Evolutionary conservation across 2,888 invertebrate species (phyloP).

Genomic region (Gonocerus acuteangulatus): DNA sequence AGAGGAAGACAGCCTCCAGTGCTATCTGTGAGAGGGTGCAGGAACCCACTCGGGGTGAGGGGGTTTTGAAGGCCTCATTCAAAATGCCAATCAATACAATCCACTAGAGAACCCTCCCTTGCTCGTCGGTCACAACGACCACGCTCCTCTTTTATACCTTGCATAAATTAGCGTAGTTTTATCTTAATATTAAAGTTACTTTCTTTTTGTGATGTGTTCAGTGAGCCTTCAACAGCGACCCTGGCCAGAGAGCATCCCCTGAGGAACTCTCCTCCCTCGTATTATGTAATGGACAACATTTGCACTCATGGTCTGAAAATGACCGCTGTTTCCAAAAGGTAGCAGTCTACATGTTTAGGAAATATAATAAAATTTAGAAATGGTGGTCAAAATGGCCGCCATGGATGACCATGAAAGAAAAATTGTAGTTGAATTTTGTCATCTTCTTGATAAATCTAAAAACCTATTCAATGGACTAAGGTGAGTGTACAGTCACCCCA

Average conservation of each 20-base stretch:
- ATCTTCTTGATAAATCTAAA: constrained; percentile 91
- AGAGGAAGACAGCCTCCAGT: no score
- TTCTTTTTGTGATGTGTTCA: constrained; percentile 8
- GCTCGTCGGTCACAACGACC: constrained; percentile 11
- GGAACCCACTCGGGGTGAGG: background rate
- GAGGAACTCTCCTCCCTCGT: background rate
- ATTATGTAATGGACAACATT: constrained; percentile 19
- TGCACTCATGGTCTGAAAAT: constrained; percentile 18
- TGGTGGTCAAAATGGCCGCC: constrained; percentile 54
- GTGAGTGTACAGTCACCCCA: constrained; percentile 48
- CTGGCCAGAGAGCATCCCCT: background rate
- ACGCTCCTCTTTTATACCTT: constrained; percentile 14
- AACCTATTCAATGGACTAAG: constrained; percentile 93
- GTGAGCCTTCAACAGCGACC: background rate
- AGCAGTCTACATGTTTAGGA: constrained; percentile 32
- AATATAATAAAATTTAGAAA: constrained; percentile 35
- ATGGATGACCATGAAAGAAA: constrained; percentile 82
- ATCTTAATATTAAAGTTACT: constrained; percentile 7
- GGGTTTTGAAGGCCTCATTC: constrained; percentile 36
- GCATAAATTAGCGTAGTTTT: background rate
- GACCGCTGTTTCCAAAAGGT: constrained; percentile 27
- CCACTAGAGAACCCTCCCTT: constrained; percentile 30
- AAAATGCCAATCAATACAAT: constrained; percentile 38
- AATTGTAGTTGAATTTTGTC: constrained; percentile 91
- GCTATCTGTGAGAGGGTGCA: constrained; percentile 8